Conservation (phyloP, 1,140 invertebrate species). For the Brachionus rubens region DNA sequence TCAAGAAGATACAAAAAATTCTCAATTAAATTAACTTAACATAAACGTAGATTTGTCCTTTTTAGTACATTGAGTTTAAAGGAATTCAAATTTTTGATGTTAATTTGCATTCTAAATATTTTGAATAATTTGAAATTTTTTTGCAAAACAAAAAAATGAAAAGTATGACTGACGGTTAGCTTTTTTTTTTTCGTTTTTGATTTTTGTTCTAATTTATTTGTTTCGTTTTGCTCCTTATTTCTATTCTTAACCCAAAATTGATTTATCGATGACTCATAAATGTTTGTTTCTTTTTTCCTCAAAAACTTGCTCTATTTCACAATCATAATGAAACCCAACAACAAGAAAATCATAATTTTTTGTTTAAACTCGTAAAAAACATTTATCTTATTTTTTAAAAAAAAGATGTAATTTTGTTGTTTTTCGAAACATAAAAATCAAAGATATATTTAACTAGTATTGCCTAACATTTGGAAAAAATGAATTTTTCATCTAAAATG, state of each 20-base stretch:
- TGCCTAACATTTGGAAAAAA: not conserved
- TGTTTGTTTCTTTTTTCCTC: no score
- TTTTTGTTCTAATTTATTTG: no score
- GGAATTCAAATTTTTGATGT: not conserved
- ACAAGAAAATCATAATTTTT: slow-evolving; percentile 1
- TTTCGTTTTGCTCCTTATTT: no score
- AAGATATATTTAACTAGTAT: no score
- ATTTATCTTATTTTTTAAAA: not conserved
- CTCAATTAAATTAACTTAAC: not conserved
- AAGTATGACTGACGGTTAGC: not conserved
- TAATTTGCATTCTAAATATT: slow-evolving; percentile 14
- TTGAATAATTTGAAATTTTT: not conserved
- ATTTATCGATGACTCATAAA: no score
- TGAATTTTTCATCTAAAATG: not conserved
- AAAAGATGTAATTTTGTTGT: slow-evolving; percentile 16
- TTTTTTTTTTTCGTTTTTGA: no score
- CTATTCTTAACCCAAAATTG: no score
- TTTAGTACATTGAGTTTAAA: not conserved
- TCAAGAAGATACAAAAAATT: no score
- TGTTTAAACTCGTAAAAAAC: no score
- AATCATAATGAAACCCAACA: slow-evolving; percentile 2
- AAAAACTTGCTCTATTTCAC: not conserved
- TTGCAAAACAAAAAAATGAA: no score
- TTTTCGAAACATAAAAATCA: not conserved
- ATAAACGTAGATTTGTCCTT: slow-evolving; percentile 6